Base-by-base conservation (phyloP, 2,797 vertebrate genomes). In the Clarias pachynema region DNA sequence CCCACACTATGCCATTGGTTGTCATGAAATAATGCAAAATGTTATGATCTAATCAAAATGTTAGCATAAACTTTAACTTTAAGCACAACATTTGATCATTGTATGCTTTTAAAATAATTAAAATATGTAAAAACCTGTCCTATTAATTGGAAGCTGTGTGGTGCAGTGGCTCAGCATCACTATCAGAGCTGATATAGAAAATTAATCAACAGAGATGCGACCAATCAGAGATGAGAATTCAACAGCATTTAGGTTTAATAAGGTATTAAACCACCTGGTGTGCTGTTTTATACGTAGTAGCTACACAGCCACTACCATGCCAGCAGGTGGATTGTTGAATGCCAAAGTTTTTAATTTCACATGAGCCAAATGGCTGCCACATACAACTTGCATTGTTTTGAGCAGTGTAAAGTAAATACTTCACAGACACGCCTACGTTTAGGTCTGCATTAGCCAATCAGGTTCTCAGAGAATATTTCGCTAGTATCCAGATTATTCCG, bases 371-470 rank as follows among this genome's bases (percentile, higher is more conserved):
- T 79, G 31, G 57, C 59, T 40, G 57, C 77, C 3, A 34, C 14
- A 12, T 40, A 34, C 57, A 62, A 40, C 77, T 14, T 60, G 75
- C 56, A 60, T 15, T 62, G 75, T 37, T 31, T 60, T 37, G 56
- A 26, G 16, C 29, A 20, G 57, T 9, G 77, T 40, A n/a, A n/a
- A 16, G 77, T 40, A n/a, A 62, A 16, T n/a, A 4, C 29, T 24
- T 20, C 70, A 49, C 5, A 26, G 5, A 56, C 14, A 49, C 14
- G 16, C 22, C 2, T 18, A 49, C 12, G 0, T 49, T 49, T 18
- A n/a, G n/a, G 12, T 78, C n/a, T 31, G n/a, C 44, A 74, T 74
- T 31, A 57, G 49, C 53, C 53, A 75, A 56, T 75, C 73, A 75
- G 49, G 0, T 12, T 75, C 3, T 18, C n/a, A 22, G 26, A 12